Conservation (phyloP, 2,797 vertebrate genomes). For the Siniperca undulata region DNA sequence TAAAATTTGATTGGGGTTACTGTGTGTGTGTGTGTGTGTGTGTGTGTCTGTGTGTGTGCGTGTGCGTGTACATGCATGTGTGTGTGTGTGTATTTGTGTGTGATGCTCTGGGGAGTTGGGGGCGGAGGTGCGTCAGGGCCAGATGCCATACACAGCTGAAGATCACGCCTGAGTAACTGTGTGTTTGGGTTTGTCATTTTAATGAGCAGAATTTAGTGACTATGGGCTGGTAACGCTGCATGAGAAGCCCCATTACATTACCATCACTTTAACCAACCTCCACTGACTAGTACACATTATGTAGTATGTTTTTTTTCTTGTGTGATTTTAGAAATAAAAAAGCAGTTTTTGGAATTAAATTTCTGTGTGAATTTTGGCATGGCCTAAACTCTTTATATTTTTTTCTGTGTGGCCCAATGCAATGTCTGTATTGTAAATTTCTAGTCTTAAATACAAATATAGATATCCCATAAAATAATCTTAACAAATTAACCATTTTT, state of each 20-base stretch:
- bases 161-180: slow-evolving; percentile 86
- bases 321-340: slow-evolving; percentile 44
- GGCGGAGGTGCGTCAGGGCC: slow-evolving; percentile 83
- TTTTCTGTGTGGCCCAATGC: neutral
- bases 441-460: neutral
- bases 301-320: slow-evolving; percentile 24
- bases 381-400: neutral
- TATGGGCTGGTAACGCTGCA: slow-evolving; percentile 83
- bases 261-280: slow-evolving; percentile 82
- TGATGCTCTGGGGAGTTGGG: slow-evolving; percentile 73
- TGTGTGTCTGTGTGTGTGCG: slow-evolving; percentile 30
- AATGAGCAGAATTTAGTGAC: slow-evolving; percentile 91
- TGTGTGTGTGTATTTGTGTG: slow-evolving; percentile 43
- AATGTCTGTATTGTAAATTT: neutral
- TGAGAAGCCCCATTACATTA: slow-evolving; percentile 86
- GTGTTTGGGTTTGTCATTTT: slow-evolving; percentile 90
- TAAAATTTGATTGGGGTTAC: slow-evolving; percentile 83
- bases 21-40: slow-evolving; percentile 37
- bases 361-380: neutral
- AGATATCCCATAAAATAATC: slow-evolving; percentile 3
- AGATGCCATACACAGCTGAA: slow-evolving; percentile 90
- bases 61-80: slow-evolving; percentile 24
- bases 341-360: slow-evolving; percentile 17
- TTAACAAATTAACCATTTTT: neutral
- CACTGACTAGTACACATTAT: slow-evolving; percentile 58